Conservation (phyloP, 2,797 vertebrate species). For the Gambelia wislizenii region DNA sequence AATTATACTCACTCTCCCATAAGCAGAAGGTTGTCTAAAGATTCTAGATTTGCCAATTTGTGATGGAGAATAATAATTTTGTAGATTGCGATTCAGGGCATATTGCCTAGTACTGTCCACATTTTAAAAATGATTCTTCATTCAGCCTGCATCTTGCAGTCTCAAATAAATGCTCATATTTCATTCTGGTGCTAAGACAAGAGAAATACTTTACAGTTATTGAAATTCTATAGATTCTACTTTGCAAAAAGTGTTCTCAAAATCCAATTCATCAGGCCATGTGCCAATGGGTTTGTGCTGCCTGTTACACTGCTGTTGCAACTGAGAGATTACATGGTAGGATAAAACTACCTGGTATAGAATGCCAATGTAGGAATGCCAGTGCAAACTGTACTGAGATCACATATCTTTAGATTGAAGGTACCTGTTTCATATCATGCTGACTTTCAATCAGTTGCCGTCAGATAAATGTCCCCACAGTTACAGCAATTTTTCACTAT, state of each 20-base stretch:
- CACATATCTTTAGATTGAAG: neutral
- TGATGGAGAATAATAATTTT: conserved; percentile 1
- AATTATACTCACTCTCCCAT: neutral
- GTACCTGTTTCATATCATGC: neutral
- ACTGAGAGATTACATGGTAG: neutral
- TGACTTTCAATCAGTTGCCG: neutral
- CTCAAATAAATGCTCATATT: conserved; percentile 32
- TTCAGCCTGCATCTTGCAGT: neutral
- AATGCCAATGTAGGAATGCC: neutral
- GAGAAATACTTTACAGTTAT: conserved; percentile 9
- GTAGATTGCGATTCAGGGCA: conserved; percentile 1
- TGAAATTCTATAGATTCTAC: neutral
- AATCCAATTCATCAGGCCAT: conserved; percentile 3
- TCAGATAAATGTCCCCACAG: neutral
- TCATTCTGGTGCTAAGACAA: neutral
- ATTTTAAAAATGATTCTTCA: conserved; percentile 1
- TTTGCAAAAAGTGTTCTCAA: conserved; percentile 4
- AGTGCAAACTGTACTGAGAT: neutral
- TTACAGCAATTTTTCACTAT: neutral
- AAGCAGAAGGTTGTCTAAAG: neutral
- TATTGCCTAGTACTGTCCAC: neutral
- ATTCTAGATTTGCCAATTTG: neutral
- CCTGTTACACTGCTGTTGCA: neutral
- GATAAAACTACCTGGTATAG: neutral
- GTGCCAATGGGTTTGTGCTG: neutral